Evolutionary conservation across 2,888 invertebrate species (phyloP), one percentile per base, ranked within the genome.

Genomic region (Sphaeridia pumilis): DNA sequence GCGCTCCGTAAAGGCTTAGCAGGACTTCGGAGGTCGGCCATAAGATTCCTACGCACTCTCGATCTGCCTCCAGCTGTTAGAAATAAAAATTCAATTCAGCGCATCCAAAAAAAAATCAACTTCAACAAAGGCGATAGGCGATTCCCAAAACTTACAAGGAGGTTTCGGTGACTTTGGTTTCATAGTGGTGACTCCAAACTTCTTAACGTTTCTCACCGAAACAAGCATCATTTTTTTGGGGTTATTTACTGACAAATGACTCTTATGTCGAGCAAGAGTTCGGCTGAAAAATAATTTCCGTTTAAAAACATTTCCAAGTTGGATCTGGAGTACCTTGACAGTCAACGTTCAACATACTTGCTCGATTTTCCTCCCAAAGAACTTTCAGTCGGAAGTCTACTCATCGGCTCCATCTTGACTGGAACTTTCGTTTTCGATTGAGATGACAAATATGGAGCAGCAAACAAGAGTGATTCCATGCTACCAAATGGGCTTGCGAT

Each of bases 171-270:
- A 49, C 36, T 49, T 49, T 14, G 38, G 38, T 38, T 38, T 38
- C 10, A 31, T 14, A 31, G 7, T 31, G 31, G 31, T 10, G 4
- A 26, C 36, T 22, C 7, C 25, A 3, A 49, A 28, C 21, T 49
- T 49, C 20, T 28, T 25, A 7, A 42, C 22, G 20, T 49, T 49
- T 4, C 46, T 38, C 14, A 22, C 41, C 2, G 52, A 42, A 28
- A 52, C 52, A 31, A 52, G 10, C 10, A 52, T 22, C 47, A 46
- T 36, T 25, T 52, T 52, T 24, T 54, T 57, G 7, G 57, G 54
- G 38, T 57, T 57, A 36, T 52, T 54, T 25, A 54, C 54, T 36
- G 46, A 50, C 2, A 54, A 38, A 31, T 54, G 54, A 25, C 54
- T 57, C 17, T 54, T 36, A 26, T 46, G 45, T 4, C 57, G 48